These are phyloP conservation scores for Lithophane socia DNA, from an alignment of 2,888 invertebrate genomes.

Conservation along the genomic window DNA sequence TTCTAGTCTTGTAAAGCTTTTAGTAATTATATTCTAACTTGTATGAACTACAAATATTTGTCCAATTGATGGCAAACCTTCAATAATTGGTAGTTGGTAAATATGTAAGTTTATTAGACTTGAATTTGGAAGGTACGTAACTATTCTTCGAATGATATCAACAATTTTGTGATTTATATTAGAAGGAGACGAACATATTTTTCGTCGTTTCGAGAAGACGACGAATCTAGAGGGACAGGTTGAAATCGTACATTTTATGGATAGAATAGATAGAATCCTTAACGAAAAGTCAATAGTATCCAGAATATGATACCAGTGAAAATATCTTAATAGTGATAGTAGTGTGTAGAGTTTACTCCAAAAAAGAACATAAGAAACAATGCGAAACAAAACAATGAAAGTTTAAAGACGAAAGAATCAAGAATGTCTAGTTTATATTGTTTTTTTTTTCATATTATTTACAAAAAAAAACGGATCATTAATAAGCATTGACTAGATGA, in stretches of 20 bases:
- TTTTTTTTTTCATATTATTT: no score
- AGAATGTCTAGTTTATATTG: slow-evolving; percentile 2
- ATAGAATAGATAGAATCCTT: no score
- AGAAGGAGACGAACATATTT: not conserved
- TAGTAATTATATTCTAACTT: slow-evolving; percentile 35
- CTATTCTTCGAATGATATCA: not conserved
- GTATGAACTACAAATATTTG: not conserved
- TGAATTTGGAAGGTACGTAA: not conserved
- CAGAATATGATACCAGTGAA: not conserved
- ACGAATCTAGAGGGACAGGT: not conserved
- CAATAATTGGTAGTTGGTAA: slow-evolving; percentile 27
- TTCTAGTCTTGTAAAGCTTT: slow-evolving; percentile 6
- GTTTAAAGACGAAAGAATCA: not conserved
- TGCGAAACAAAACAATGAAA: not conserved
- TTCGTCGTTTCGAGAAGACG: no score
- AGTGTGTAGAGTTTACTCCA: not conserved
- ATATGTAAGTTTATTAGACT: slow-evolving; percentile 60
- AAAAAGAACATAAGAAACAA: slow-evolving; percentile 4
- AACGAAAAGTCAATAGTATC: not conserved
- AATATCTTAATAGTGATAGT: not conserved
- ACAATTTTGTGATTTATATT: not conserved
- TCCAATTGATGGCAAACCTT: not conserved
- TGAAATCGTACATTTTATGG: not conserved
- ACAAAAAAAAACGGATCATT: slow-evolving; percentile 3
- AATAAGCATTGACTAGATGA: not conserved